Evolutionary conservation across 2,113 vertebrate genomes (phyloP).

Genomic region (Sula dactylatra): DNA sequence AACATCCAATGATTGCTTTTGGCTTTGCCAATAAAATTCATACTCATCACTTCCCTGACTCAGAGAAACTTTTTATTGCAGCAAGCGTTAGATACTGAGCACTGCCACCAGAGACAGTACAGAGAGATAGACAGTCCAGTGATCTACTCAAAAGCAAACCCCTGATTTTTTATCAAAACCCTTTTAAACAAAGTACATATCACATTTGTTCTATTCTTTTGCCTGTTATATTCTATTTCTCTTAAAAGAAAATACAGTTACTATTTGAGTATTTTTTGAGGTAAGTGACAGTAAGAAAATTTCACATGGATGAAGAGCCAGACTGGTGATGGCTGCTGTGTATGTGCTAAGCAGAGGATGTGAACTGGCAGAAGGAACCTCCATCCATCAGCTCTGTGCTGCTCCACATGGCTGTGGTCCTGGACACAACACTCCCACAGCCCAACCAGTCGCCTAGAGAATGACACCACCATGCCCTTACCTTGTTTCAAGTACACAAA

Average conservation of each 20-base stretch:
- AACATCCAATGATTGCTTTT: neutral
- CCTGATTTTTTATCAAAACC: neutral
- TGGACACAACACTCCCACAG: neutral
- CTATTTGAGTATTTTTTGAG: neutral
- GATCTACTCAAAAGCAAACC: neutral
- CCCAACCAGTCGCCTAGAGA: neutral
- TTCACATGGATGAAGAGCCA: neutral
- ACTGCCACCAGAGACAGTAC: neutral
- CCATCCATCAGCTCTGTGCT: neutral
- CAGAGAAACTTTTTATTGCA: neutral
- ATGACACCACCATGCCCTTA: neutral
- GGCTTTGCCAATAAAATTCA: neutral
- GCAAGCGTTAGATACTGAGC: neutral
- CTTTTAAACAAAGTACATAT: neutral
- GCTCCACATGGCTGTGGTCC: fast-evolving
- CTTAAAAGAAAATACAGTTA: neutral
- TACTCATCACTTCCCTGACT: neutral
- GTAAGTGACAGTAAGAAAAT: neutral
- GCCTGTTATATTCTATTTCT: neutral
- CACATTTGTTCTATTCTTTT: neutral
- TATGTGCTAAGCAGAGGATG: neutral
- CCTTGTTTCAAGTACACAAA: neutral
- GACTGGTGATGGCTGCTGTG: neutral
- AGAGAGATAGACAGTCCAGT: neutral
- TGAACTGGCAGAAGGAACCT: neutral